Conservation (phyloP, 2,888 invertebrate species). For the Geophilus truncorum region DNA sequence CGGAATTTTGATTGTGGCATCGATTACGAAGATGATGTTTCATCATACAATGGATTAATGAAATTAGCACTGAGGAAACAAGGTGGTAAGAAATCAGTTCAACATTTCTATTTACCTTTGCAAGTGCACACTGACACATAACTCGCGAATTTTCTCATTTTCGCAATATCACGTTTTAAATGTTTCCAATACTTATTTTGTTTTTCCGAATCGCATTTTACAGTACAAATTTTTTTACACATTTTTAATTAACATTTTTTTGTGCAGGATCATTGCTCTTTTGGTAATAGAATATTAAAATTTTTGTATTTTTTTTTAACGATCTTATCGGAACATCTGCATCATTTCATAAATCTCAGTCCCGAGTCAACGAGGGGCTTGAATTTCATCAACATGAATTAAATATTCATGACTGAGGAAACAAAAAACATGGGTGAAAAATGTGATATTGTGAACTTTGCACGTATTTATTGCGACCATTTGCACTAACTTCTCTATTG, state of each 20-base stretch:
- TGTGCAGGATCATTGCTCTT: no score
- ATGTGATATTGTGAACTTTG: not conserved
- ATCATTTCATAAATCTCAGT: not conserved
- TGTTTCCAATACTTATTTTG: no score
- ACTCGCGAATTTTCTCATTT: not conserved
- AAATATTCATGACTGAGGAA: not conserved
- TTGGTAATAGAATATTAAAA: no score
- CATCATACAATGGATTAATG: constrained; percentile 14
- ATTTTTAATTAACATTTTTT: no score
- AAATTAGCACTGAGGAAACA: constrained; percentile 68
- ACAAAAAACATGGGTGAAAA: not conserved
- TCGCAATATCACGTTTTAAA: not conserved
- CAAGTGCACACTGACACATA: not conserved
- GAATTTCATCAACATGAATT: not conserved
- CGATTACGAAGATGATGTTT: not conserved
- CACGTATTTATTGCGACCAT: not conserved
- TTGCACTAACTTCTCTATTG: not conserved
- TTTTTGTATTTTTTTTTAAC: not conserved
- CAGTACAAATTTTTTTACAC: no score
- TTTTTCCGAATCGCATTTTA: no score
- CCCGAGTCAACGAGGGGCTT: not conserved
- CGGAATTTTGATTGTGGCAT: constrained; percentile 22
- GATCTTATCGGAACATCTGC: not conserved
- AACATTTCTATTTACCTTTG: not conserved
- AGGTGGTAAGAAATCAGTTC: constrained; percentile 55